Conservation (phyloP, 1,140 invertebrate genomes). For the Chymomyza costata region DNA sequence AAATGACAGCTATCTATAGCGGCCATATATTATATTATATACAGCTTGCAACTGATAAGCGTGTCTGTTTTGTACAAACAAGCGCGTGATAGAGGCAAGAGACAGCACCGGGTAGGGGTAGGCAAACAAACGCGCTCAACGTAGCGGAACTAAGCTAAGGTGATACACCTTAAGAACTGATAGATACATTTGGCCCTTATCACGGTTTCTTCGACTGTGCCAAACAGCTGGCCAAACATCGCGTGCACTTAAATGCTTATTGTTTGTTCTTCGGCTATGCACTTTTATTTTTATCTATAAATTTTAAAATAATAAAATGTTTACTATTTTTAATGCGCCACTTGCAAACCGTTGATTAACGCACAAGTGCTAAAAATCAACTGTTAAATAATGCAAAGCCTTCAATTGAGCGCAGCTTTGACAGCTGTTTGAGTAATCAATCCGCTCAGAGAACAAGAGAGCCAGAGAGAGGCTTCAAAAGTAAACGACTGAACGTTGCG, state of each 20-base stretch:
- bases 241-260: no score
- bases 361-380: conserved; percentile 22
- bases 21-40: conserved; percentile 36
- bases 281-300: background rate
- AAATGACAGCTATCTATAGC: conserved; percentile 35
- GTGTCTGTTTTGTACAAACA: conserved; percentile 2
- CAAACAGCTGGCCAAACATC: no score
- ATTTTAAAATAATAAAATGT: background rate
- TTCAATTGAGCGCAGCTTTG: conserved; percentile 42
- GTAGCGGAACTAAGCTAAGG: no score
- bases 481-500: no score
- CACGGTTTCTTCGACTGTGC: no score
- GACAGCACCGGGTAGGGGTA: background rate
- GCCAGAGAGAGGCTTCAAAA: background rate
- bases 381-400: conserved; percentile 49
- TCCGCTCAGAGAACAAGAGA: background rate
- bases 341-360: conserved; percentile 16
- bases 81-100: conserved; percentile 6
- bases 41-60: conserved; percentile 34
- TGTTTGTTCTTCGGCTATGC: no score
- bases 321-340: background rate
- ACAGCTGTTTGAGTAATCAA: background rate
- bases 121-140: conserved; percentile 3
- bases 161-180: no score
- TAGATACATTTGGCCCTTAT: no score